phyloP scores from a whole-genome alignment of 2,888 invertebrate genomes.

The Prionchulus punctatus region DNA sequence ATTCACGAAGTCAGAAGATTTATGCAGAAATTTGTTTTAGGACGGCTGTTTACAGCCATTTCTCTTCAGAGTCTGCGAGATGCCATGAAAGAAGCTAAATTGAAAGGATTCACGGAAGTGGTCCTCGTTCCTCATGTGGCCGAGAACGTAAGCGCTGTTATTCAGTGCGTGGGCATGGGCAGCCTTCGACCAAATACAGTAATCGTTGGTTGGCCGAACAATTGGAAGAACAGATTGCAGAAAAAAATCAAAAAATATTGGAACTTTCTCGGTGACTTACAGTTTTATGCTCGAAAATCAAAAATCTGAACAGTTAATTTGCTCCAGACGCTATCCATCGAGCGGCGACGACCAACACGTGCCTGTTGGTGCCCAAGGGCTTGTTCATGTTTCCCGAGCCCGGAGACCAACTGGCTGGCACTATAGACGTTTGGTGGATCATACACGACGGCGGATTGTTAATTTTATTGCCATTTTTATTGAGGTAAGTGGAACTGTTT shows the following conservation, averaged over 20 bases:
- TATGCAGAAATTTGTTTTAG: neutral
- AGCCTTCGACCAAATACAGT: constrained; percentile 97
- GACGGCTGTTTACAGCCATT: neutral
- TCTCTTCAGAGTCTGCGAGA: constrained; percentile 18
- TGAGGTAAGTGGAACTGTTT: too few species aligned
- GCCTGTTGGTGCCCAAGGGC: constrained; percentile 88
- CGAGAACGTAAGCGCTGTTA: constrained; percentile 34
- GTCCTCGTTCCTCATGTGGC: constrained; percentile 56
- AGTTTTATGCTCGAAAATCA: neutral
- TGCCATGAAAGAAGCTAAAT: constrained; percentile 69
- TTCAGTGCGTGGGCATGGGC: constrained; percentile 88
- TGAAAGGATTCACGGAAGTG: constrained; percentile 92
- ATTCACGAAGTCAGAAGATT: neutral
- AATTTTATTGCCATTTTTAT: constrained; percentile 55
- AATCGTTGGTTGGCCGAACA: constrained; percentile 93
- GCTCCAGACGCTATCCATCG: constrained; percentile 37
- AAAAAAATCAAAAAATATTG: neutral
- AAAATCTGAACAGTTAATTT: neutral
- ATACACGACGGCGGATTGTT: constrained; percentile 82
- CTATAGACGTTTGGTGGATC: constrained; percentile 99
- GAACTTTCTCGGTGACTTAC: neutral
- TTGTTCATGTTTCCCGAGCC: constrained; percentile 89
- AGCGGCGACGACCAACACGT: constrained; percentile 78
- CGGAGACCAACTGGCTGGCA: constrained; percentile 65
- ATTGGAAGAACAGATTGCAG: constrained; percentile 48